Evolutionary conservation across 1,140 invertebrate genomes (phyloP).

Genomic region (Euura lappo): DNA sequence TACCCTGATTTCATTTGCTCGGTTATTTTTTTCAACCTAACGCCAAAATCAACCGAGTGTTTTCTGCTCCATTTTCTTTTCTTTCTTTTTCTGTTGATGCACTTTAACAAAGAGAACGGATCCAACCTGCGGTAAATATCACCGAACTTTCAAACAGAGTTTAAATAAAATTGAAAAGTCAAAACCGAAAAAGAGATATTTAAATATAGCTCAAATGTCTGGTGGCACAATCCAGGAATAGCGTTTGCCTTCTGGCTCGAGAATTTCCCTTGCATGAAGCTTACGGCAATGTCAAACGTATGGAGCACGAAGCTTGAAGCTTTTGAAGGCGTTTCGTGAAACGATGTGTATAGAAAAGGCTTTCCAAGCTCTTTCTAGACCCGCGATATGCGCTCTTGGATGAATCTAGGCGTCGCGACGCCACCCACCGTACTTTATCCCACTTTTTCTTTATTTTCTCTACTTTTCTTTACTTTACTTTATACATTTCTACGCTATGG

Average conservation of each 20-base stretch:
- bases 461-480: constrained; percentile 9
- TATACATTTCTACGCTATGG: not conserved
- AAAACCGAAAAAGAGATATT: constrained; percentile 35
- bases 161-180: too few species aligned
- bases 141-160: too few species aligned
- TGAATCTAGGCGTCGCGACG: constrained; percentile 37
- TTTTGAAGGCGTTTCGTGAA: not conserved
- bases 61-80: too few species aligned
- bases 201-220: constrained; percentile 59
- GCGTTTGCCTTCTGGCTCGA: constrained; percentile 43
- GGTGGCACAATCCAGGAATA: constrained; percentile 45
- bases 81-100: constrained; percentile 24
- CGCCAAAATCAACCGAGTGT: too few species aligned
- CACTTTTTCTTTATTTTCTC: constrained; percentile 30
- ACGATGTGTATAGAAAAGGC: not conserved
- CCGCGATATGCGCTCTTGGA: constrained; percentile 18
- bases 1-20: constrained; percentile 46
- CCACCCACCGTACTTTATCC: constrained; percentile 23
- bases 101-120: too few species aligned
- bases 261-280: constrained; percentile 61
- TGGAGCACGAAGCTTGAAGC: constrained; percentile 13
- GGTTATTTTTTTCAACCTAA: too few species aligned
- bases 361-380: not conserved
- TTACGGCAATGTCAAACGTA: constrained; percentile 31
- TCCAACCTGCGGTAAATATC: too few species aligned